phyloP scores from a whole-genome alignment of 2,888 invertebrate genomes.

The Lepeophtheirus nordmannii region DNA sequence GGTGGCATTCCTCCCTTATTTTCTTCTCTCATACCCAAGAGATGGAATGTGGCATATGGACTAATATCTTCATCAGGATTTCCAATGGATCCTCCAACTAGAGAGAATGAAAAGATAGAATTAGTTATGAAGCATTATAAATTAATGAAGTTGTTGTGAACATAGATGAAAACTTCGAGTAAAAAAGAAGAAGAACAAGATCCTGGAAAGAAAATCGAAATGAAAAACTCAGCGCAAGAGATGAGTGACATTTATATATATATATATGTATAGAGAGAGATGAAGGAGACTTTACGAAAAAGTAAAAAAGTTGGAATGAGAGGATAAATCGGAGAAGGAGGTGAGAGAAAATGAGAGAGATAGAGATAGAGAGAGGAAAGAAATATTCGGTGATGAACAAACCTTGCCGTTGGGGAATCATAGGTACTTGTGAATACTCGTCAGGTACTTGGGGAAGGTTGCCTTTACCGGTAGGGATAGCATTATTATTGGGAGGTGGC shows the following conservation, averaged over 20 bases:
- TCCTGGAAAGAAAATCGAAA: background rate
- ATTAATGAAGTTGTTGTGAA: background rate
- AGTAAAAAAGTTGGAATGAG: too few relatives aligned
- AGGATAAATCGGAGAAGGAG: background rate
- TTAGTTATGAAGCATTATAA: background rate
- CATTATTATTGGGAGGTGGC: background rate
- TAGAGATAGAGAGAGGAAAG: too few relatives aligned
- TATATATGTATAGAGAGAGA: background rate
- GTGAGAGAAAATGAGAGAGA: background rate
- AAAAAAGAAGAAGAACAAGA: background rate
- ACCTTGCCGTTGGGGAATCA: conserved; percentile 23
- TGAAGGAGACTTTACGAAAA: background rate
- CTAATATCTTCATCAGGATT: conserved; percentile 80
- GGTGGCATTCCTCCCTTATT: conserved; percentile 32
- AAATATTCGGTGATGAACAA: background rate
- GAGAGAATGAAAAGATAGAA: background rate
- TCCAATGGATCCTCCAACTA: conserved; percentile 22
- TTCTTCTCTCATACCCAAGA: conserved; percentile 84
- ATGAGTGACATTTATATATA: background rate
- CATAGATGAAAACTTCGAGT: background rate
- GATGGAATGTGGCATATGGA: conserved; percentile 90
- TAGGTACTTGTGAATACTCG: conserved; percentile 22
- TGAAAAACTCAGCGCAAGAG: background rate
- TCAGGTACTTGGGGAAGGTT: conserved; percentile 17
- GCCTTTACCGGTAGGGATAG: conserved; percentile 3